Base-by-base conservation (phyloP, 2,888 invertebrate genomes). In the Stenichneumon culpator region DNA sequence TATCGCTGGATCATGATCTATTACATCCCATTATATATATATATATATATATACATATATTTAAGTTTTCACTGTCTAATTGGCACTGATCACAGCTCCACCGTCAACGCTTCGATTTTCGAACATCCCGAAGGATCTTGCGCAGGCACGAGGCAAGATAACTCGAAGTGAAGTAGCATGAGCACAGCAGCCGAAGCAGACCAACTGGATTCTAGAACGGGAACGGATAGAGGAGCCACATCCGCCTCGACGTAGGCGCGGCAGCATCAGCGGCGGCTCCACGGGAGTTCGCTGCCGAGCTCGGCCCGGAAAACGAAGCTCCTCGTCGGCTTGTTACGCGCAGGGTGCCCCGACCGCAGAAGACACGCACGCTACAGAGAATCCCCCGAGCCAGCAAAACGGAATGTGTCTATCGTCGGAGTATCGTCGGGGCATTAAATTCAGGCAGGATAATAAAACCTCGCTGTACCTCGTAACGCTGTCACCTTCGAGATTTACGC, bases 171-270 rank as follows among this genome's bases (percentile, higher is more conserved):
- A 60, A 68, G 72, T 22, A 50, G 69, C 73, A 19, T 39, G 50
- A 77, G 80, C 65, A 39, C 28, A 19, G 16, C 57, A 44, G 67
- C 81, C 73, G 78, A 84, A 81, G 84, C 86, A 77, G 85, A 79
- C 88, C 87, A 89, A 90, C 90, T 89, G 89, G 90, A 90, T 90
- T 90, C 89, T 88, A 88, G 90, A 91, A 92, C 91, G 91, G 91
- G 91, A 91, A 92, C 91, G 90, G 88, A 88, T 88, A 88, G 88
- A 88, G 88, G 86, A 88, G 90, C 88, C 89, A 89, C 90, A 92
- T 92, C 91, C 92, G 91, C 92, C 88, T 88, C 82, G 77, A 84
- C 84, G 87, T 86, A 87, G 88, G 88, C 86, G 88, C 88, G 88
- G 88, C 87, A 60, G 39, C 79, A 70, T 28, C 44, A 72, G 75